Percentiles rank a stretch among this genome's conserved stretches.
phyloP scores from a whole-genome alignment of 2,113 vertebrate species.

The Dinomys branickii region DNA sequence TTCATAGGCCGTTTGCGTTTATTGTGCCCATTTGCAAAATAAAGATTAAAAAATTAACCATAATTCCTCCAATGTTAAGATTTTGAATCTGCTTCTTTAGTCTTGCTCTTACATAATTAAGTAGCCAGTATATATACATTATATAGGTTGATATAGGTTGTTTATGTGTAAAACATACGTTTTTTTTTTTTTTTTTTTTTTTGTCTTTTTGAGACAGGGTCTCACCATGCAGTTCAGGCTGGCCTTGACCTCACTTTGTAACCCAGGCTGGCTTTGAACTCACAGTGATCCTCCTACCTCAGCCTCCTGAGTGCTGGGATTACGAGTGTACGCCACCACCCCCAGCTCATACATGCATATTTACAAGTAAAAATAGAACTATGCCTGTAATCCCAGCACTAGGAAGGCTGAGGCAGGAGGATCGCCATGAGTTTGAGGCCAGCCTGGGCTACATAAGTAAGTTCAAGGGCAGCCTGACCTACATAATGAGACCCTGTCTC shows the following conservation, averaged over 20 bases:
- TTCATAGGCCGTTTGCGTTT: conserved; percentile 25
- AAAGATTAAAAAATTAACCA: conserved; percentile 30
- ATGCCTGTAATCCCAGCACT: neutral
- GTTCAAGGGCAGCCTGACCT: too few species aligned
- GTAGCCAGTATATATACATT: neutral
- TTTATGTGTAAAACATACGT: neutral
- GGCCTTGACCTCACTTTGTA: too few species aligned
- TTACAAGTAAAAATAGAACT: neutral
- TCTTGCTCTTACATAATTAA: neutral
- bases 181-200: too few species aligned
- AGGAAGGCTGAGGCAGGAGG: neutral
- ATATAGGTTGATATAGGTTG: neutral
- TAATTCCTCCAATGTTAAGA: neutral
- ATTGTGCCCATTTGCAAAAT: neutral
- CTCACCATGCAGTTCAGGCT: too few species aligned
- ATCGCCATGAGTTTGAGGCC: neutral
- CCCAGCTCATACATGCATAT: neutral
- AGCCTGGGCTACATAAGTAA: too few species aligned
- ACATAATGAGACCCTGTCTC: neutral
- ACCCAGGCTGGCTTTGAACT: too few species aligned
- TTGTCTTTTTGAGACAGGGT: too few species aligned
- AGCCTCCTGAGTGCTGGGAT: too few species aligned
- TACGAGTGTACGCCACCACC: too few species aligned
- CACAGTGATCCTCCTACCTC: too few species aligned
- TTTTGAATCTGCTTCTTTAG: neutral